These are phyloP conservation scores for Ophonus ardosiacus DNA, from an alignment of 2,888 invertebrate species.

Conservation along the genomic window DNA sequence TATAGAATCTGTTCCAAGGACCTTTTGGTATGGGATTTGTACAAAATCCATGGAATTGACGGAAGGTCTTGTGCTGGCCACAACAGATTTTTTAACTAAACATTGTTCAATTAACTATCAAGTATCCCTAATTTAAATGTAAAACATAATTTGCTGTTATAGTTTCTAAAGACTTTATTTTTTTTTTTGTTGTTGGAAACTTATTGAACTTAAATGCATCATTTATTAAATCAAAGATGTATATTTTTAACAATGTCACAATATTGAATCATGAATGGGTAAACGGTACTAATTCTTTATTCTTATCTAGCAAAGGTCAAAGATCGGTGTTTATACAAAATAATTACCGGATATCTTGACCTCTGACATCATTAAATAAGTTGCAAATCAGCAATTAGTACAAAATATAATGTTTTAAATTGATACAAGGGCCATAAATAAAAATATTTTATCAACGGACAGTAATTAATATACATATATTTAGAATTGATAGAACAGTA, in stretches of 20 bases:
- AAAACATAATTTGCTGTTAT: no score
- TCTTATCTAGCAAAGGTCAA: neutral
- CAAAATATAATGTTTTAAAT: constrained; percentile 36
- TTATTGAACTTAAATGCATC: no score
- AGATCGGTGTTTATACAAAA: constrained; percentile 69
- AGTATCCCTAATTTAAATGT: no score
- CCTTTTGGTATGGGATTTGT: no score
- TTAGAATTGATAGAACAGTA: no score
- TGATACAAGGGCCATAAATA: constrained; percentile 46
- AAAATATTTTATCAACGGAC: constrained; percentile 21
- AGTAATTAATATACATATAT: neutral
- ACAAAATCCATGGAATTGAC: no score
- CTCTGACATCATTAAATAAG: constrained; percentile 65
- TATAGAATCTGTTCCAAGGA: no score
- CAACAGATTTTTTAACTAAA: no score
- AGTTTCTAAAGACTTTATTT: no score
- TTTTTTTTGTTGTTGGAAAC: no score
- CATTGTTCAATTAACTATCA: no score
- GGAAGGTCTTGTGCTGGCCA: no score
- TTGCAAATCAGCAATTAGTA: constrained; percentile 61
- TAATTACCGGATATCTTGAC: constrained; percentile 70
- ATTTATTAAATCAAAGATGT: neutral
- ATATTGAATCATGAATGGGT: neutral
- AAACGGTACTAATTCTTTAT: neutral
- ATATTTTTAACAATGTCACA: neutral